Conservation (phyloP, 2,113 vertebrate species). For the Panurus biarmicus region DNA sequence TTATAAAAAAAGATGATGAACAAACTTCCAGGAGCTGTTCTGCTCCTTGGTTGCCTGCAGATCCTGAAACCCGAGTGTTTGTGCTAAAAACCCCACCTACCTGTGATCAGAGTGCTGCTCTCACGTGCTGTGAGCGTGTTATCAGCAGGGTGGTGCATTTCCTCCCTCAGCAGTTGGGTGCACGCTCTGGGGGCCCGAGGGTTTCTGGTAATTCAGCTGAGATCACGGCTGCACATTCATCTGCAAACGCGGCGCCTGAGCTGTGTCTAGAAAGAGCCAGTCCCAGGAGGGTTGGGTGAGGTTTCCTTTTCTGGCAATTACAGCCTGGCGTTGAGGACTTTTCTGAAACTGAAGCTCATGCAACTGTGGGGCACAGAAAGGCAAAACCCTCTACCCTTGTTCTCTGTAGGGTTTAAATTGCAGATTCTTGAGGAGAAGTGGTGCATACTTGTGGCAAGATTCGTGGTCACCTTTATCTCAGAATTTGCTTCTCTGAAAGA, state of each 20-base stretch:
- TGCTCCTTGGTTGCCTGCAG: background rate
- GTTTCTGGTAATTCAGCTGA: conserved; percentile 66
- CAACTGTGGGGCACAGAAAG: background rate
- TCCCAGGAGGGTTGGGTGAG: background rate
- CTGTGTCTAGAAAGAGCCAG: conserved; percentile 34
- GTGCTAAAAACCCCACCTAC: background rate
- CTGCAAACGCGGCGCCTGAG: conserved; percentile 13
- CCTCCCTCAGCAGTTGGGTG: conserved; percentile 15
- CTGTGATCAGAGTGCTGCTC: background rate
- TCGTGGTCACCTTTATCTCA: background rate
- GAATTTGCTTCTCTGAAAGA: background rate
- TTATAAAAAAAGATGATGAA: background rate
- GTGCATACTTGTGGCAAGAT: background rate
- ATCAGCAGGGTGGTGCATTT: conserved; percentile 30
- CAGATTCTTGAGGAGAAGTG: background rate
- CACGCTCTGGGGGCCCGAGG: background rate
- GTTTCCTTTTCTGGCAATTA: conserved; percentile 38
- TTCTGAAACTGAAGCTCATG: background rate
- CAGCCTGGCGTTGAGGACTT: background rate
- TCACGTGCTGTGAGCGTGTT: background rate
- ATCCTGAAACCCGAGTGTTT: background rate
- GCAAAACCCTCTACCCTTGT: background rate
- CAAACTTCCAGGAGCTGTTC: background rate
- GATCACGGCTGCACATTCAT: conserved; percentile 34
- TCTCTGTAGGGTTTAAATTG: background rate